Percentiles rank a stretch among this genome's conserved stretches.
Evolutionary conservation across 1,140 invertebrate genomes (phyloP).

Genomic region (Helicorthomorpha holstii): DNA sequence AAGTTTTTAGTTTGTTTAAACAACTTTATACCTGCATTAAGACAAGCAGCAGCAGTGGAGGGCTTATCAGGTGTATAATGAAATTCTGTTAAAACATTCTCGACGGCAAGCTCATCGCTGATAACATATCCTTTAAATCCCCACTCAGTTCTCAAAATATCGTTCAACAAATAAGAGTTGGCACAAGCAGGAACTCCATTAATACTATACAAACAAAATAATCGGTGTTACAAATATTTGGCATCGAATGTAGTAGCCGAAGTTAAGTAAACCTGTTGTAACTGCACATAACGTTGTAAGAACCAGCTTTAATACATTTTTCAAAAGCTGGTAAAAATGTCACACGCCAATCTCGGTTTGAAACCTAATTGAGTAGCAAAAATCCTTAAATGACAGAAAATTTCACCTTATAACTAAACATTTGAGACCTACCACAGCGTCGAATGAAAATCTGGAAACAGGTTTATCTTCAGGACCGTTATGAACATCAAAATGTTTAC

Average conservation of each 20-base stretch:
- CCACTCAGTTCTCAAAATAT: constrained; percentile 9
- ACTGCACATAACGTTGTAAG: constrained; percentile 22
- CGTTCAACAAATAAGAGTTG: constrained; percentile 6
- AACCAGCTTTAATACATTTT: constrained; percentile 21
- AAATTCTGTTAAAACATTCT: neutral
- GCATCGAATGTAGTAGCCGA: too few species aligned
- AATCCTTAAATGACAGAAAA: neutral
- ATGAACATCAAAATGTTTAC: constrained; percentile 24
- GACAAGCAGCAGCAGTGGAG: neutral
- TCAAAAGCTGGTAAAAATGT: constrained; percentile 25
- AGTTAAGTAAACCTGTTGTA: constrained; percentile 23
- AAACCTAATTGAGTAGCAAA: constrained; percentile 8
- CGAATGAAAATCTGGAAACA: constrained; percentile 17
- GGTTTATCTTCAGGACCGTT: constrained; percentile 23
- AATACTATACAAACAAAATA: neutral
- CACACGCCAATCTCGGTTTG: constrained; percentile 19
- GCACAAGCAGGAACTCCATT: constrained; percentile 8
- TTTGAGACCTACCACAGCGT: constrained; percentile 19
- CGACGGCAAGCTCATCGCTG: constrained; percentile 3
- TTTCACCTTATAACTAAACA: neutral
- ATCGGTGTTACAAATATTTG: neutral
- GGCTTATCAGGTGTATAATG: neutral
- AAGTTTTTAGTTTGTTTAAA: neutral
- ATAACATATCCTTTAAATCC: constrained; percentile 11
- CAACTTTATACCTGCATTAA: neutral